phyloP scores from a whole-genome alignment of 1,140 invertebrate genomes.

The Sweltsa coloradensis region DNA sequence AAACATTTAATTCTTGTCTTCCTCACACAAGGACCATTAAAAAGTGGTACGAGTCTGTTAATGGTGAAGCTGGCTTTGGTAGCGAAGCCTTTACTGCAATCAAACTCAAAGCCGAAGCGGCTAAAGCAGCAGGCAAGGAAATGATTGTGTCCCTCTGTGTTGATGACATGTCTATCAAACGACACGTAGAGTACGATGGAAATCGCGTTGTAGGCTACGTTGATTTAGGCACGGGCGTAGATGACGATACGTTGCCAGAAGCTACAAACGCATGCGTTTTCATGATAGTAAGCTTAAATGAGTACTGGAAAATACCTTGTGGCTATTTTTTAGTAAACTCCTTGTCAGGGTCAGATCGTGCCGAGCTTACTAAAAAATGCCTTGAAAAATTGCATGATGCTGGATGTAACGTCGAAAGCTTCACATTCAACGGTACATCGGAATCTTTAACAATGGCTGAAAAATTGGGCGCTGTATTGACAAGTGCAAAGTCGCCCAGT shows the following conservation, averaged over 20 bases:
- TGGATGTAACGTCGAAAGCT: not conserved
- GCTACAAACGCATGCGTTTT: slow-evolving; percentile 21
- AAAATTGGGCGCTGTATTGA: not conserved
- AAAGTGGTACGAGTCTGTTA: slow-evolving; percentile 23
- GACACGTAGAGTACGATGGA: slow-evolving; percentile 20
- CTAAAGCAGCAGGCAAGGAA: slow-evolving; percentile 7
- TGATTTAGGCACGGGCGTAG: slow-evolving; percentile 20
- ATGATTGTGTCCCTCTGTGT: slow-evolving; percentile 19
- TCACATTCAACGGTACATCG: not conserved
- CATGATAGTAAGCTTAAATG: slow-evolving; percentile 22
- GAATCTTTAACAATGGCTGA: not conserved
- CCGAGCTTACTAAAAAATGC: not conserved
- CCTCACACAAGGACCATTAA: slow-evolving; percentile 21
- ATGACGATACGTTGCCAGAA: slow-evolving; percentile 15
- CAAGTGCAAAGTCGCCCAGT: not conserved
- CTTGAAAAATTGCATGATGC: not conserved
- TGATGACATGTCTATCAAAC: slow-evolving; percentile 24
- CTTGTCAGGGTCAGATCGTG: not conserved
- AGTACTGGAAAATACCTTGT: slow-evolving; percentile 21
- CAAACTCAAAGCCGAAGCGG: slow-evolving; percentile 10
- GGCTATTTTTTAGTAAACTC: slow-evolving; percentile 6
- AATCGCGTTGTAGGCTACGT: slow-evolving; percentile 18
- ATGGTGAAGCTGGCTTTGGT: slow-evolving; percentile 23
- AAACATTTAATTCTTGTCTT: slow-evolving; percentile 18
- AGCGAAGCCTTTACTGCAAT: slow-evolving; percentile 18